Evolutionary conservation across 2,888 invertebrate species (phyloP), one percentile per base, ranked within the genome.

Genomic region (Dryadula phaetusa): DNA sequence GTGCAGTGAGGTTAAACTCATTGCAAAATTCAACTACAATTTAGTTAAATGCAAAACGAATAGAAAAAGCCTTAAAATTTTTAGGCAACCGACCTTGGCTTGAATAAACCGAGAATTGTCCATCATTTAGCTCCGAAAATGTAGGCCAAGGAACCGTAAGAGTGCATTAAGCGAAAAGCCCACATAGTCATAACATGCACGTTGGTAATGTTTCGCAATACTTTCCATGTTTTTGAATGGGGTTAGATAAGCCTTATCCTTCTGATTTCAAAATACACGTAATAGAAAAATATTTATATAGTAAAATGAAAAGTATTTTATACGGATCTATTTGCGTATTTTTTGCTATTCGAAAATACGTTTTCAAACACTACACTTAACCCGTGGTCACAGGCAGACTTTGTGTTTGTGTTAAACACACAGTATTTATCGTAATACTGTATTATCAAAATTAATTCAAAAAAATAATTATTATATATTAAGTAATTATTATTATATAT

Each of bases 151-250:
- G 60, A 66, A 46, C 61, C 32, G 53, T 53, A 53, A 60, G 60
- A 64, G 58, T 47, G 65, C 65, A 61, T 65, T 60, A 52, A 37
- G 53, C 66, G 61, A 44, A 65, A 65, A 61, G 46, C 53, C 53
- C 53, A 44, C 44, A 40, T 54, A 37, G 40, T 20, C 25, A 49
- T 40, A 49, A 14, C 16, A 18, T 25, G 25, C 37, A n/a, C 28
- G 49, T 60, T 42, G 32, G 32, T 49, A 37, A 47, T 40, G 52
- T 58, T 64, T 34, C 44, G 46, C 37, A 64, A 64, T 46, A 42
- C 14, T n/a, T n/a, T 54, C 20, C 1, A 54, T 37, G 37, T 20
- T 37, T 3, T 20, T 20, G 6, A 22, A 56, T 34, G 3, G 18
- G 22, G 4, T 52, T 52, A 52, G 52, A 52, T 28, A 52, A 52